Conservation (phyloP, 1,140 invertebrate species). For the Macrosteles quadrilineatus region DNA sequence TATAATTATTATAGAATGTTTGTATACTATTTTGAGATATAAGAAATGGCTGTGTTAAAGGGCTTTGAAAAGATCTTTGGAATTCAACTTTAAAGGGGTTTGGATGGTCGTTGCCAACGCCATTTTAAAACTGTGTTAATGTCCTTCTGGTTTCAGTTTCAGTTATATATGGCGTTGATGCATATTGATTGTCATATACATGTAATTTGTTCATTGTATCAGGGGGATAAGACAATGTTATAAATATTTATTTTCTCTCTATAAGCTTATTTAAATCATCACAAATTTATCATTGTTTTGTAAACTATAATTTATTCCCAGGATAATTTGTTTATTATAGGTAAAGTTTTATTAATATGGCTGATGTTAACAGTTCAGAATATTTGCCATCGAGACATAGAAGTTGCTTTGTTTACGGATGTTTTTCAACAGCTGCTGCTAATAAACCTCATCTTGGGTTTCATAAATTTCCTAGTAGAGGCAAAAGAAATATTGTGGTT, state of each 20-base stretch:
- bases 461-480: constrained; percentile 27
- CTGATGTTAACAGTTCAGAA: neutral
- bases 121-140: too few species aligned
- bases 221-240: neutral
- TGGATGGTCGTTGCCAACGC: too few species aligned
- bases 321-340: neutral
- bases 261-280: neutral
- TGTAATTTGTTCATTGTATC: neutral
- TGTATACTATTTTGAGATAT: too few species aligned
- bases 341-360: neutral
- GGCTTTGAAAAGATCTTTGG: neutral
- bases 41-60: too few species aligned
- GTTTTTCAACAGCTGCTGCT: constrained; percentile 27
- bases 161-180: too few species aligned
- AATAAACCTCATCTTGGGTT: constrained; percentile 22
- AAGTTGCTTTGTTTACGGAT: constrained; percentile 29
- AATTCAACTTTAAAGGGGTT: neutral
- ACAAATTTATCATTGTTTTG: neutral
- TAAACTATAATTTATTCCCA: neutral
- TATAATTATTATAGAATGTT: too few species aligned
- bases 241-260: neutral
- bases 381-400: neutral
- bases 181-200: constrained; percentile 8
- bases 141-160: too few species aligned
- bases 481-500: constrained; percentile 11